Base-by-base conservation (phyloP, 2,113 vertebrate species). In the Embiotoca jacksoni region DNA sequence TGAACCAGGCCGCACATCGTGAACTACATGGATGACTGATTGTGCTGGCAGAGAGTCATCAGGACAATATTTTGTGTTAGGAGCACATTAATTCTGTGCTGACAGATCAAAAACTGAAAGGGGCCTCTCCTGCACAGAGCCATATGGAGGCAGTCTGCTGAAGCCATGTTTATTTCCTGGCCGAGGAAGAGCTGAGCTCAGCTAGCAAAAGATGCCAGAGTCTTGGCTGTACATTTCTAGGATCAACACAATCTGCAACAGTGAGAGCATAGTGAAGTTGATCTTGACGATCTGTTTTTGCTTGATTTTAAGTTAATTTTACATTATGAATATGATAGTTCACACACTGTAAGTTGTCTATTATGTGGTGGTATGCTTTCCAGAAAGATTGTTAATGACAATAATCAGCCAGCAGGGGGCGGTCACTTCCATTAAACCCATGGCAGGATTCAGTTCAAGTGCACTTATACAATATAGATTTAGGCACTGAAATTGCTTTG, bases 351-450 rank as follows among this genome's bases (percentile, higher is more conserved):
- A 0, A 15, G 11, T 36, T n/a, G n/a, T 64, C 14, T 64, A 41
- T 33, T 68, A 33, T 60, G 9, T 2, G 0, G 0, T 16, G 1
- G 3, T 6, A 7, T 46, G 30, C 36, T 65, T 13, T 11, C 47
- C 6, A 50, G 6, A 14, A n/a, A 31, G 41, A 50, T 31, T 58
- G 32, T 39, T 50, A 66, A n/a, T 78, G 61, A 67, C 72, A 50
- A 5, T 1, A 46, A 14, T 55, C 5, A 1, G 13, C 90, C 91
- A 88, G 82, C 81, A 91, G 90, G 85, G 84, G 91, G 90, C 84
- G 80, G 65, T 76, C 64, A 50, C 39, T 31, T 16, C 64, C 33
- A 80, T 58, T 66, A 37, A 80, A 85, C 16, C 0, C 14, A 14
- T 32, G 16, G 6, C 32, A 63, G 56, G 46, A 49, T 60, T 52